Base-by-base conservation (phyloP, 2,113 vertebrate species). In the Seriola aureovittata region DNA sequence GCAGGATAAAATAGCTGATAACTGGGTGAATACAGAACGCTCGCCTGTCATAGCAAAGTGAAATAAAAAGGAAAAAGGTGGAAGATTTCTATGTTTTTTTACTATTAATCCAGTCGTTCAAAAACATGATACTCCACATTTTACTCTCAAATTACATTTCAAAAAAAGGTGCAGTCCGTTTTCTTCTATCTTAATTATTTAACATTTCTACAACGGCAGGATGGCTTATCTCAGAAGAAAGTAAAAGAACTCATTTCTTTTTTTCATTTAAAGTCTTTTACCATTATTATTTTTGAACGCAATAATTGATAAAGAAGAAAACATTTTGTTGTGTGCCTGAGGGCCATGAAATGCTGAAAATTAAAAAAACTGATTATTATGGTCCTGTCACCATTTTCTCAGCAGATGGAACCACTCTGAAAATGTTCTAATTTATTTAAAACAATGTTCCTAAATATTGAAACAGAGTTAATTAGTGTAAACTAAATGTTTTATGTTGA, bases 391-490 rank as follows among this genome's bases (percentile, higher is more conserved):
- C 48, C 38, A 1, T 70, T 48, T 50, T 44, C 17, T 25, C 36
- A 44, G 21, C 44, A 12, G 16, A 5, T 81, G 44, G 7, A 69
- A 66, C 55, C 55, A 34, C 64, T 70, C 23, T 23, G 60, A 57
- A 85, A 57, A 46, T 17, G 44, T n/a, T 25, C 16, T 71, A 4
- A 81, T 75, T 81, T 60, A 82, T 77, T 71, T 60, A 44, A 38
- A 80, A 83, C 75, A n/a, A 23, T 25, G 40, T 46, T 71, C 17
- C 77, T 75, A 75, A 84, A 90, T 81, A 85, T 59, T 79, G 80
- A 86, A 83, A 85, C 70, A 48, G 67, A 81, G 85, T 75, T 88
- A 90, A 91, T 92, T 82, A 75, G 54, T 70, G 68, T 16, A 50
- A 77, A 52, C 75, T 66, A 85, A 84, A 89, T 65, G 58, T 57